Base-by-base conservation (phyloP, 2,888 invertebrate species). In the Nomada ruficornis region DNA sequence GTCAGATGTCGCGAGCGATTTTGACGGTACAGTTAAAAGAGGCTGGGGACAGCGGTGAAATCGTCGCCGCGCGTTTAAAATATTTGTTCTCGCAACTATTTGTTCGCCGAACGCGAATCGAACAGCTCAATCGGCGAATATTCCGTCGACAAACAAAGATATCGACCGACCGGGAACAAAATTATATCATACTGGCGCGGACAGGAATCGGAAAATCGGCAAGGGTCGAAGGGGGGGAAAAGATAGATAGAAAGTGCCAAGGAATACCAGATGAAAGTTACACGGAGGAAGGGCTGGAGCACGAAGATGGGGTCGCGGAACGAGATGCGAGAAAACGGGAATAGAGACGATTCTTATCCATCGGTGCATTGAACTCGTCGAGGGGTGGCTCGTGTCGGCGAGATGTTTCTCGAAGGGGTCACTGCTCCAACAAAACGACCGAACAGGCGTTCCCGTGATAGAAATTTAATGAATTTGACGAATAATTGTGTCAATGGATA, bases 401-500 rank as follows among this genome's bases (percentile, higher is more conserved):
- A 44, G 76, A 73, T 52, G 78, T 65, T 73, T 65, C 9, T 57
- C 13, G 9, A 26, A 15, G 55, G 67, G 62, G 77, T 64, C 68
- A 54, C 52, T 60, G 79, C 42, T 44, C 69, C 20, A 54, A 63
- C 74, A 60, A 77, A 83, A 83, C 76, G 86, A 26, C 26, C 47
- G 64, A 44, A 64, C 82, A 79, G 79, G 60, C 81, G 85, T 85
- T 77, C 60, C 60, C 74, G 57, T 78, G 83, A 87, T 86, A 64
- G 85, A 77, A 74, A 83, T 85, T 86, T 84, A 84, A 85, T 82
- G 74, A 87, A 87, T 84, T 84, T 86, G 77, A 81, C 80, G 86
- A 87, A 80, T 86, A 80, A 80, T 84, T 77, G 73, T 85, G 85
- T 73, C 79, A 76, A 76, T 75, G 82, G 70, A 84, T 85, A 87